phyloP scores from a whole-genome alignment of 2,113 vertebrate genomes.

The Phainopepla nitens region DNA sequence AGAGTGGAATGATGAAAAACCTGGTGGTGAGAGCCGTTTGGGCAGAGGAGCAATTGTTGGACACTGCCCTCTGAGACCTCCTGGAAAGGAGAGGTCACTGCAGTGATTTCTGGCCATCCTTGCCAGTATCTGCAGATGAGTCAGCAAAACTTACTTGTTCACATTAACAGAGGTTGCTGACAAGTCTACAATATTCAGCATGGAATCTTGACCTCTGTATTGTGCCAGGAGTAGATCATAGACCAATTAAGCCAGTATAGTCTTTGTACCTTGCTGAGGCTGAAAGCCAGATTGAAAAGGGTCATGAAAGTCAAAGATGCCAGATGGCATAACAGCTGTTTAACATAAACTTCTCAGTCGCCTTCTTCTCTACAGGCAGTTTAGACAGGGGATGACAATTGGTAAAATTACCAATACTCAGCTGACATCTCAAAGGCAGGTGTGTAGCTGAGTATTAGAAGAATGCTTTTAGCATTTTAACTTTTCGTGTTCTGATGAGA shows the following conservation, averaged over 20 bases:
- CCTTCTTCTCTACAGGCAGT: not conserved
- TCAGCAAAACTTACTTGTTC: constrained; percentile 19
- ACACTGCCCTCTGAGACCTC: constrained; percentile 17
- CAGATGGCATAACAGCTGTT: constrained; percentile 60
- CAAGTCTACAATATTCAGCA: constrained; percentile 27
- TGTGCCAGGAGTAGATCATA: constrained; percentile 36
- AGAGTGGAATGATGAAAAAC: not conserved
- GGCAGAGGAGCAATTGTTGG: constrained; percentile 17
- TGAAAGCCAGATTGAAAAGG: constrained; percentile 54
- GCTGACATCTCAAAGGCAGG: not conserved
- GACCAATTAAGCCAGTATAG: constrained; percentile 39
- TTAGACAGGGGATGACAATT: not conserved
- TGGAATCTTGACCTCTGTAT: constrained; percentile 38
- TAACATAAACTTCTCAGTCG: constrained; percentile 49
- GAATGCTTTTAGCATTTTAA: not conserved
- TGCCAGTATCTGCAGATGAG: not conserved
- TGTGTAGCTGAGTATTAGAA: not conserved
- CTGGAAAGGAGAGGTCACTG: not conserved
- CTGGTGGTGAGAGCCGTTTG: not conserved
- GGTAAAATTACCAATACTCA: not conserved
- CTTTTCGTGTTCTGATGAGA: not conserved
- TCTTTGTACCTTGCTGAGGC: constrained; percentile 24
- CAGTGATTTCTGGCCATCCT: not conserved
- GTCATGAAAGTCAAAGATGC: constrained; percentile 19
- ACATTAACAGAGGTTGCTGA: constrained; percentile 12